Conservation (phyloP, 2,797 vertebrate genomes). For the Rhinella marina region DNA sequence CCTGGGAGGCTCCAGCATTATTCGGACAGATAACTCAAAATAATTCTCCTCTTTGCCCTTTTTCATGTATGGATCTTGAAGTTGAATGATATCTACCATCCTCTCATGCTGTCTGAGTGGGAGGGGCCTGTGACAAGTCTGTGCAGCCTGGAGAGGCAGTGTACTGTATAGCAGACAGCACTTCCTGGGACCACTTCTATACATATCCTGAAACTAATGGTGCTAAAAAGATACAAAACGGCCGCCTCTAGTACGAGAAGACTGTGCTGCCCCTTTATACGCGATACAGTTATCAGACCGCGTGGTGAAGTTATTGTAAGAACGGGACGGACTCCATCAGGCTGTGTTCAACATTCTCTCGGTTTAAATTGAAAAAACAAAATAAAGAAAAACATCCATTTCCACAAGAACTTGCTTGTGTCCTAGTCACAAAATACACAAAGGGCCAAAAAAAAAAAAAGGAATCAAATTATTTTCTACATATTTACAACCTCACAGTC, state of each 20-base stretch:
- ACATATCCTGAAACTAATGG: background rate
- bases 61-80: background rate
- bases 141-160: constrained; percentile 11
- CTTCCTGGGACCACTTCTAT: background rate
- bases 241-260: background rate
- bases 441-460: background rate
- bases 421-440: constrained; percentile 45
- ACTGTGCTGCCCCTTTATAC: background rate
- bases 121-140: constrained; percentile 5
- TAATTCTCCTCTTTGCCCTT: background rate
- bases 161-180: background rate
- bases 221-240: background rate
- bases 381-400: background rate
- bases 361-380: background rate
- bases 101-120: background rate
- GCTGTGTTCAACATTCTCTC: constrained; percentile 32
- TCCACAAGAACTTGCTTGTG: constrained; percentile 53
- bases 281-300: background rate
- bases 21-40: background rate
- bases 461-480: constrained; percentile 51
- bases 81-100: background rate
- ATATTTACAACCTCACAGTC: constrained; percentile 60
- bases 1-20: background rate
- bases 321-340: background rate
- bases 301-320: background rate